Base-by-base conservation (phyloP, 2,888 invertebrate species). In the Andrena minutula region DNA sequence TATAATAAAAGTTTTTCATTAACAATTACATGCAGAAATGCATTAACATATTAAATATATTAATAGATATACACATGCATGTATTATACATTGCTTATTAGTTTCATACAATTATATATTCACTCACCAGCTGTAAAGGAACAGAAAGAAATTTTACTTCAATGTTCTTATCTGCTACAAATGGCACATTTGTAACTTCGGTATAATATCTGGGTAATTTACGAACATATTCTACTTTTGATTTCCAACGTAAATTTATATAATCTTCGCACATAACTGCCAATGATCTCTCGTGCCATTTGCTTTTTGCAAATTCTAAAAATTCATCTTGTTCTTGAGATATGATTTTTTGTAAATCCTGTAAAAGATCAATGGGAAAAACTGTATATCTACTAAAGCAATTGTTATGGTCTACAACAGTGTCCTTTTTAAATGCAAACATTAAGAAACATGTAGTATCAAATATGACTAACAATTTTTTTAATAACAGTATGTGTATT, bases 321-420 rank as follows among this genome's bases (percentile, higher is more conserved):
- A 84, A 92, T 68, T 89, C 89, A 1, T 87, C 85, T 69, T 92
- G 92, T 61, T 92, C 92, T 80, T 87, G 35, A 4, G 61, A 16
- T 86, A 92, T 91, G 28, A 32, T 8, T 0, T 82, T 53, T 65
- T 79, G 64, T 20, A 89, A 66, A 26, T 30, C 12, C 89, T 89
- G 28, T 0, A 73, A 79, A 6, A 70, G 26, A 35, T 28, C 6
- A 64, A 61, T 61, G 2, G 26, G 51, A 75, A 23, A 56, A 12
- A 30, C 23, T 32, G 6, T 41, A 53, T 58, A 68, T 49, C n/a
- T 51, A 12, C 2, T 16, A 26, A 35, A 66, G n/a, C 10, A 12
- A 53, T 53, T 51, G n/a, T 4, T 51, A 64, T 2, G 28, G 35
- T 49, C 28, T 1, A 8, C 2, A 68, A 16, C 6, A 60, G 30